Conservation (phyloP, 2,888 invertebrate species). For the Pasiphila rectangulata region DNA sequence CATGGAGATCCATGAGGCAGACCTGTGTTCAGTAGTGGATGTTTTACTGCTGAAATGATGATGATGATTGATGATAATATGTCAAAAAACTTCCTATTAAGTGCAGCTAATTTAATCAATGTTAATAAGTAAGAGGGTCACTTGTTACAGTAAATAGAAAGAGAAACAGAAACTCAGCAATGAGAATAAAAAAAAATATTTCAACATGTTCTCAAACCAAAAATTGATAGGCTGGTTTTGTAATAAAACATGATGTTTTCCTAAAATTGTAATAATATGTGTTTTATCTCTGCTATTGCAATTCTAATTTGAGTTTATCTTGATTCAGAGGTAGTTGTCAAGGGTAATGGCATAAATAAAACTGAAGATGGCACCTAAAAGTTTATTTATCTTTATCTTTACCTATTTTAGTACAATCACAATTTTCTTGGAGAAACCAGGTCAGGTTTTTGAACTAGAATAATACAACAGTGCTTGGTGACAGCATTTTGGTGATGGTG, state of each 20-base stretch:
- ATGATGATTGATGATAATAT: no score
- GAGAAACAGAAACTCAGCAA: not conserved
- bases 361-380: no score
- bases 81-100: no score
- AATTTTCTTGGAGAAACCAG: not conserved
- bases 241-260: not conserved
- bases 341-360: conserved; percentile 9
- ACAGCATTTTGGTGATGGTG: no score
- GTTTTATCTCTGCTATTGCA: conserved; percentile 11
- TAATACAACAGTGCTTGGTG: no score
- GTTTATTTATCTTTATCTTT: no score
- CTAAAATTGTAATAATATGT: conserved; percentile 4
- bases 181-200: not conserved
- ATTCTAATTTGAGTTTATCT: conserved; percentile 7
- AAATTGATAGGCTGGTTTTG: not conserved
- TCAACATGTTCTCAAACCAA: not conserved
- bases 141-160: no score
- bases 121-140: no score
- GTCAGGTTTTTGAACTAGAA: not conserved
- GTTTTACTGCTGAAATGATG: no score
- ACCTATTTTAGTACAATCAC: conserved; percentile 2
- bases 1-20: no score
- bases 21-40: no score
- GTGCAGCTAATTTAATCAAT: no score
- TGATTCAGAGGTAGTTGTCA: not conserved